A percentile compares a stretch with the other conserved stretches of the same genome.
Conservation (phyloP, 2,113 vertebrate genomes). For the Raphicerus campestris region DNA sequence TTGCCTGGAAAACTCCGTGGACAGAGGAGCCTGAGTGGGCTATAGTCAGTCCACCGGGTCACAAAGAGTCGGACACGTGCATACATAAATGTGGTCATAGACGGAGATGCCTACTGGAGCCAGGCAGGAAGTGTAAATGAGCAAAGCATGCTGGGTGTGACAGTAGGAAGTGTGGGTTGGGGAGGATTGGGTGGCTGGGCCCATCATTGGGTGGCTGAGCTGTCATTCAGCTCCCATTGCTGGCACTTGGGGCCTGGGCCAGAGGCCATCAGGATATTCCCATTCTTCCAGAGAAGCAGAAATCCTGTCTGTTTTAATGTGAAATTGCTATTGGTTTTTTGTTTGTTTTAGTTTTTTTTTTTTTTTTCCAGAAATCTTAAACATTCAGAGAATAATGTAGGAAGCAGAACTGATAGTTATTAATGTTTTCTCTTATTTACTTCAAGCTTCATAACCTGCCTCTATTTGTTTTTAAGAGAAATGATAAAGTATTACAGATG, state of each 20-base stretch:
- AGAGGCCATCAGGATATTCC: background rate
- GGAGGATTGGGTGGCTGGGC: background rate
- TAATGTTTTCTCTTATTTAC: constrained; percentile 25
- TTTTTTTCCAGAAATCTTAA: background rate
- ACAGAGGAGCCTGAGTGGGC: background rate
- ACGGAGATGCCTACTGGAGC: background rate
- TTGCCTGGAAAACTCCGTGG: background rate
- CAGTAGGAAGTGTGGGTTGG: no score
- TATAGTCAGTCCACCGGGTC: background rate
- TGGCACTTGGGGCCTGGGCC: background rate
- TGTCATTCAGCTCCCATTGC: background rate
- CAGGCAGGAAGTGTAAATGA: background rate
- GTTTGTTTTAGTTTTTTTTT: background rate
- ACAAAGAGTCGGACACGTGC: background rate
- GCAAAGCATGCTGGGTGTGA: background rate
- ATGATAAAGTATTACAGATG: background rate
- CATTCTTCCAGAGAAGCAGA: background rate
- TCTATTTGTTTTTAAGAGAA: background rate
- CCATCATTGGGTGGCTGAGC: background rate
- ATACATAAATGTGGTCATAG: background rate
- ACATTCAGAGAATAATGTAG: background rate
- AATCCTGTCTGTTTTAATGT: background rate
- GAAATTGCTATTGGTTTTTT: background rate
- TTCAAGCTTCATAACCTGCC: background rate
- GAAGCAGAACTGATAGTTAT: background rate